phyloP scores from a whole-genome alignment of 2,797 vertebrate species.

The Hapalemur alaotrensis region DNA sequence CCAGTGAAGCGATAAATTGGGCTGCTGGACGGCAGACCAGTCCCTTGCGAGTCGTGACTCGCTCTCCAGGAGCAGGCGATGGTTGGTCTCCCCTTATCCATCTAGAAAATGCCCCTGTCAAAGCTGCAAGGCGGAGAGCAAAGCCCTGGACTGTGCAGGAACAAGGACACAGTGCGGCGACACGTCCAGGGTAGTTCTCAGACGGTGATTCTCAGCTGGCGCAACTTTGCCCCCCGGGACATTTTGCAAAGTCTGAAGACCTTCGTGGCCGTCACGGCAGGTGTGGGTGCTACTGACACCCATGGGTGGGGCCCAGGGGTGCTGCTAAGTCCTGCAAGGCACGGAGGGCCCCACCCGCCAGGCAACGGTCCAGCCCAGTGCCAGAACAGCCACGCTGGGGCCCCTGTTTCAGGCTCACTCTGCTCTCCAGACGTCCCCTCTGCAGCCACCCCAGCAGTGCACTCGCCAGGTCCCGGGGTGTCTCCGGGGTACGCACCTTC shows the following conservation, averaged over 20 bases:
- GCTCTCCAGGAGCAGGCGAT: neutral
- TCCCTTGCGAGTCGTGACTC: neutral
- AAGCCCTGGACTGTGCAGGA: neutral
- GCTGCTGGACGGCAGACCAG: neutral
- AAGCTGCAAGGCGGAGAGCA: neutral
- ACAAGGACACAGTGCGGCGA: rapidly evolving
- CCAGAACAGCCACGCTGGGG: neutral
- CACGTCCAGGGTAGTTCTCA: rapidly evolving
- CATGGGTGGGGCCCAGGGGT: rapidly evolving
- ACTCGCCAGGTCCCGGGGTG: rapidly evolving
- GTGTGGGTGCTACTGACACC: neutral
- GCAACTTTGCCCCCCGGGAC: neutral
- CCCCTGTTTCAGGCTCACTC: rapidly evolving
- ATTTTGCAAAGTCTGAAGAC: neutral
- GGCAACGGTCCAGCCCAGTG: rapidly evolving
- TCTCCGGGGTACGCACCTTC: neutral
- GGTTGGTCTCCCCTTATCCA: too few species aligned
- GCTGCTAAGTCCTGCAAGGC: neutral
- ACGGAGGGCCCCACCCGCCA: neutral
- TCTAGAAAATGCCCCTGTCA: neutral
- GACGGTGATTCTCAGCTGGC: rapidly evolving
- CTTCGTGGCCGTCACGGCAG: rapidly evolving
- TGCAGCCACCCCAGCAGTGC: too few species aligned
- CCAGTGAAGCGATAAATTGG: neutral
- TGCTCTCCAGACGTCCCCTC: neutral